A percentile compares a stretch with the other conserved stretches of the same genome.
Conservation (phyloP, 2,888 invertebrate species). For the Eilema depressum region DNA sequence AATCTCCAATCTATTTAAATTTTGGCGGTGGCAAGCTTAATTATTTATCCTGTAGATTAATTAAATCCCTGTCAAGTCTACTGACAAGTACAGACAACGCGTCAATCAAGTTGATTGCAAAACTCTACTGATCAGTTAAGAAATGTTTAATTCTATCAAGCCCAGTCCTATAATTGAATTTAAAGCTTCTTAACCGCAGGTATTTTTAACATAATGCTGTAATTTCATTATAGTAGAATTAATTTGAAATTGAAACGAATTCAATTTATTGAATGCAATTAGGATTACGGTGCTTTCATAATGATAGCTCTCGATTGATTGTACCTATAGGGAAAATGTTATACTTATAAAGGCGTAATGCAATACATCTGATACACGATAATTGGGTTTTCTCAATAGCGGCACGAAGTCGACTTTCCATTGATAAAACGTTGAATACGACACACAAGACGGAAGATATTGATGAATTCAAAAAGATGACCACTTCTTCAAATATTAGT, state of each 20-base stretch:
- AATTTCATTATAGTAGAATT: neutral
- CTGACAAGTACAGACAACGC: neutral
- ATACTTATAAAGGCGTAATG: neutral
- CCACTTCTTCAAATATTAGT: too few relatives aligned
- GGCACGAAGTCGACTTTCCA: neutral
- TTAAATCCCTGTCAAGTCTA: too few relatives aligned
- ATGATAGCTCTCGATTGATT: neutral
- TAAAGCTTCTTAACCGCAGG: neutral
- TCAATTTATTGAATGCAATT: neutral
- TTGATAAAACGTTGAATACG: too few relatives aligned
- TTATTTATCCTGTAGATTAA: neutral
- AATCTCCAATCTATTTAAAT: neutral
- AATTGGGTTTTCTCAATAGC: neutral
- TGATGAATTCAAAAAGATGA: too few relatives aligned
- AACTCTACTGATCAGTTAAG: constrained; percentile 1
- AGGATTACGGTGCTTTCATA: neutral
- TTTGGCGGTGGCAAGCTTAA: neutral
- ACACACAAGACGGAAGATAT: too few relatives aligned
- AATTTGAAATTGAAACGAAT: neutral
- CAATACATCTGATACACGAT: too few relatives aligned
- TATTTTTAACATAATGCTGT: neutral
- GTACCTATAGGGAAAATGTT: neutral
- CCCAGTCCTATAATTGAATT: constrained; percentile 6
- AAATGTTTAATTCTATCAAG: neutral
- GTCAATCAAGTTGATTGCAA: constrained; percentile 1